A percentile compares a stretch with the other conserved stretches of the same genome.
These are phyloP conservation scores for Morpho helenor DNA, from an alignment of 2,888 invertebrate genomes.

Conservation along the genomic window DNA sequence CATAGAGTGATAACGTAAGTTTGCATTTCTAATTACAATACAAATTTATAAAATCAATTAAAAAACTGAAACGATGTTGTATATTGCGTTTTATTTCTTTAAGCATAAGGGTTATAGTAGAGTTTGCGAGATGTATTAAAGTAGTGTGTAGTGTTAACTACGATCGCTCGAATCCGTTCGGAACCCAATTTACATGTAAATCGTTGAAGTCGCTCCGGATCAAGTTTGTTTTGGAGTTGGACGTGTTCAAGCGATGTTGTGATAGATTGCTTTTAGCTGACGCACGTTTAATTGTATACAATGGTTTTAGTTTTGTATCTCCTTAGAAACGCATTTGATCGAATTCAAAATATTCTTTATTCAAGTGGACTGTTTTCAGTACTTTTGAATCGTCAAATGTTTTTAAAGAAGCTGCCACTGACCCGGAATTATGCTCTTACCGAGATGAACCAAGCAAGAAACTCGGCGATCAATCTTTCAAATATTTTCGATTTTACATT, in stretches of 20 bases:
- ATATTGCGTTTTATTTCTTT: conserved; percentile 12
- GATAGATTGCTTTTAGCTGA: conserved; percentile 23
- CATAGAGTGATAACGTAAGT: conserved; percentile 15
- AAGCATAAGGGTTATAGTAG: conserved; percentile 12
- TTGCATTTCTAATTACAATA: conserved; percentile 29
- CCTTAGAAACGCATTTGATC: too few species aligned
- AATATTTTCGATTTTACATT: too few species aligned
- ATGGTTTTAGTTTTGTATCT: not conserved
- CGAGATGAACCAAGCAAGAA: too few species aligned
- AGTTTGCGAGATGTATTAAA: conserved; percentile 2
- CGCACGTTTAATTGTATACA: conserved; percentile 12
- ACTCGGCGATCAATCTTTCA: too few species aligned
- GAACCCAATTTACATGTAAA: conserved; percentile 74
- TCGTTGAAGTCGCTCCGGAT: conserved; percentile 64
- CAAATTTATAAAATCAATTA: conserved; percentile 15
- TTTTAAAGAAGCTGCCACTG: too few species aligned
- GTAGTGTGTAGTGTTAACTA: conserved; percentile 47
- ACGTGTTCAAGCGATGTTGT: conserved; percentile 25
- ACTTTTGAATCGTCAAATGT: too few species aligned
- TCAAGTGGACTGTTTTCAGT: too few species aligned
- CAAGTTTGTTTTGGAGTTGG: conserved; percentile 53
- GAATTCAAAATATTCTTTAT: not conserved
- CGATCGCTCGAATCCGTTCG: conserved; percentile 61
- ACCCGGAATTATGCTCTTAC: too few species aligned
- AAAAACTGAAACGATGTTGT: not conserved